Evolutionary conservation across 2,888 invertebrate species (phyloP), one percentile per base, ranked within the genome.

Genomic region (Polyommatus iphigenia): DNA sequence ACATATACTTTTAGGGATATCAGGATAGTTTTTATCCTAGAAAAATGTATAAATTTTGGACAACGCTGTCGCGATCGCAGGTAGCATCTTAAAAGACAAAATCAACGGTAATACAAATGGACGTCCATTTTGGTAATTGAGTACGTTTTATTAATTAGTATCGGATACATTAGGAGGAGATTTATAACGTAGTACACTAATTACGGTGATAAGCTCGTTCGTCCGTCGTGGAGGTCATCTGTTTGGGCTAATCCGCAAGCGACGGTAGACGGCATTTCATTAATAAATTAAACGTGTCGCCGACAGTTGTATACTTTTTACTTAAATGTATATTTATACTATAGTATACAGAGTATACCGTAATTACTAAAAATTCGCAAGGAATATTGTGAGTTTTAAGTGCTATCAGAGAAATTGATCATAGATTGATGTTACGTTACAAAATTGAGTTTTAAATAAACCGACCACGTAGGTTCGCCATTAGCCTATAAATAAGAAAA

Each of bases 241-340:
- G 29, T 67, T 67, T 62, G 24, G 62, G 24, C 29, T 67, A 67
- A 67, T 67, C 18, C 67, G 67, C 67, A 15, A 67, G 29, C 67
- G 67, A 4, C 67, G 15, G 67, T 67, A 67, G 67, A 67, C 67
- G 67, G 67, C 67, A 67, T 67, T 67, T 67, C 67, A 67, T 67
- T 67, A 67, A 67, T 67, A 67, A 67, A 67, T 67, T 67, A 67
- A 29, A 29, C 67, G 29, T 67, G 67, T 67, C 67, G 67, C 67
- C 13, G 24, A 67, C 29, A 32, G 67, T 67, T 67, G 67, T 67
- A 32, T 67, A 67, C 2, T 67, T 67, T 67, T 67, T 29, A 29
- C 62, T 67, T 67, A 29, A 29, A 24, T 29, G 29, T 67, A 54
- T 18, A 54, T 54, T 54, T 18, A 54, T 54, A 54, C 18, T 46